Base-by-base conservation (phyloP, 1,140 invertebrate genomes). In the Drosophila tristis region DNA sequence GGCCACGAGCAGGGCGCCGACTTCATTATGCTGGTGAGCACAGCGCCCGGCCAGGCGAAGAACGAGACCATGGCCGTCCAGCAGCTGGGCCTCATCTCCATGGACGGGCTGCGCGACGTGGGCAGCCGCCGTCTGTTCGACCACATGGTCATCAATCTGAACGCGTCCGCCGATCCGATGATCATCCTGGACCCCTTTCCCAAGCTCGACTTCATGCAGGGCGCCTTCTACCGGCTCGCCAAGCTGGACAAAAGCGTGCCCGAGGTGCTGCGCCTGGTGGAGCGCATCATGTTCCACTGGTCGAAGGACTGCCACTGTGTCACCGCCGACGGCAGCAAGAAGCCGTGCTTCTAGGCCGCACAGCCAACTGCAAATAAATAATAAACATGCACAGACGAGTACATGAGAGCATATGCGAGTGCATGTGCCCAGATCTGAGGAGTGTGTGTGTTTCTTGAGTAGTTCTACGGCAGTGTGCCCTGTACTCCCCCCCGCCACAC, bases 11-110 rank as follows among this genome's bases (percentile, higher is more conserved):
- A 92, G 45, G 81, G 92, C 44, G 91, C 80, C 15, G 66, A 74
- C 31, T 72, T 93, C 25, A 79, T 93, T 8, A 54, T 94, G 50
- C 64, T 94, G 43, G 91, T 94, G 16, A 94, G 94, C 42, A 70
- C 44, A 5, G 72, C 35, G 2, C 35, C 11, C 1, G 35, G 47
- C 15, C 90, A 93, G 20, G 60, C 51, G 4, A 51, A 55, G 0
- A 48, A 39, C 8, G 20, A 48, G 1, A 51, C 51, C 0, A 15
- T 61, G 56, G 60, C 16, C 3, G n/a, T 75, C n/a, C 65, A 65
- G 6, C 56, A 78, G n/a, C 4, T 78, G 11, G 75, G 56, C 0
- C 47, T 78, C 0, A 62, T 78, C 53, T 60, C 72, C 2, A 11
- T 72, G 29, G 61, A 75, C 45, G 57, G 65, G 2, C 76, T 84